phyloP scores from a whole-genome alignment of 2,888 invertebrate species.

The Parnassius smintheus region DNA sequence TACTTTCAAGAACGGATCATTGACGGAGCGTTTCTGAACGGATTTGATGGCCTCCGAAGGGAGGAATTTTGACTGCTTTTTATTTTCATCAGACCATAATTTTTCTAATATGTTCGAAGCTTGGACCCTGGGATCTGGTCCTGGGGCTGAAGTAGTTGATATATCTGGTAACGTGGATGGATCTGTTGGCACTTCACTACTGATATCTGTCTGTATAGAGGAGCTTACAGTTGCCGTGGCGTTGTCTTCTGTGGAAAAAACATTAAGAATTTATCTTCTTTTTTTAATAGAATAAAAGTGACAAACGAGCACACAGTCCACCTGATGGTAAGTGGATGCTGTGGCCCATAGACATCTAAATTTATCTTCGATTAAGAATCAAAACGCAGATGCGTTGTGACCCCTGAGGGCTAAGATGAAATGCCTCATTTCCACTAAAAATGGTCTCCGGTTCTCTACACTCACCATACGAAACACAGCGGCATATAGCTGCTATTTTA shows the following conservation, averaged over 20 bases:
- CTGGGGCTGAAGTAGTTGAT: not conserved
- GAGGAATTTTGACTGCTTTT: conserved; percentile 43
- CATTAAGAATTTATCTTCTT: not conserved
- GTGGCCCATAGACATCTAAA: no score
- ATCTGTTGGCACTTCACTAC: not conserved
- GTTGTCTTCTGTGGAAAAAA: conserved; percentile 9
- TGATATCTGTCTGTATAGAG: not conserved
- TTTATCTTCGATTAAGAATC: no score
- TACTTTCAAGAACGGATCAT: conserved; percentile 44
- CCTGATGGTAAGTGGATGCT: no score
- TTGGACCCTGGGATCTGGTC: not conserved
- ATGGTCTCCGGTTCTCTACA: no score
- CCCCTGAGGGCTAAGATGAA: no score
- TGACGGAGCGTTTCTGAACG: conserved; percentile 46
- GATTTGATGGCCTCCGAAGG: conserved; percentile 34
- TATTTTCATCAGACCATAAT: conserved; percentile 41
- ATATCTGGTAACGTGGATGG: not conserved
- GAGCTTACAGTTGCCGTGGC: not conserved
- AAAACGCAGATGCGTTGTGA: no score
- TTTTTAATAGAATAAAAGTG: no score
- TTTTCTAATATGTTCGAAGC: conserved; percentile 7
- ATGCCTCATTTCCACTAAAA: no score
- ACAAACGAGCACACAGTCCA: no score
- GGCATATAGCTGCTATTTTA: no score
- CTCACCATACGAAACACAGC: no score